Evolutionary conservation across 2,797 vertebrate species (phyloP).

Genomic region (Chiroxiphia lanceolata): DNA sequence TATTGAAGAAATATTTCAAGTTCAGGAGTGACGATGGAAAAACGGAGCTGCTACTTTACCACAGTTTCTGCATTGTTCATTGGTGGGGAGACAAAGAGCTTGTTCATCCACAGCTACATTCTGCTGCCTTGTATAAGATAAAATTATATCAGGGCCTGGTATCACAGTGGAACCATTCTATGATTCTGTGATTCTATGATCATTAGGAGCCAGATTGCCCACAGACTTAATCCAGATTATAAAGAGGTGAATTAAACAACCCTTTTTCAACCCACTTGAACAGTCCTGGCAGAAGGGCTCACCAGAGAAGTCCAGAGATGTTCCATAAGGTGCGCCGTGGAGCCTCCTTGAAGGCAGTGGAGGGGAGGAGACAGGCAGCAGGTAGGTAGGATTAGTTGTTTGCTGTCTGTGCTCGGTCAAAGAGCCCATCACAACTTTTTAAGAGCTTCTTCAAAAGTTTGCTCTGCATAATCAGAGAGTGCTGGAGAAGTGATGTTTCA

Average conservation of each 20-base stretch:
- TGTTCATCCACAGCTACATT: background rate
- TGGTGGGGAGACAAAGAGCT: background rate
- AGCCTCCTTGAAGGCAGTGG: background rate
- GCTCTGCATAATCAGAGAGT: background rate
- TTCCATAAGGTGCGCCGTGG: rapidly evolving
- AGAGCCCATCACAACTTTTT: background rate
- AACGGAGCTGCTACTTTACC: background rate
- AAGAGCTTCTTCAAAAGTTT: background rate
- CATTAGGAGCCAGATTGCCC: background rate
- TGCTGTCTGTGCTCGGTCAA: background rate
- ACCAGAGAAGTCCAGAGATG: background rate
- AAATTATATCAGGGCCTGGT: background rate
- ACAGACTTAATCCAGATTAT: background rate
- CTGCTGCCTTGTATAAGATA: background rate
- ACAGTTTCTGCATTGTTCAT: background rate
- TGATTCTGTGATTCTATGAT: background rate
- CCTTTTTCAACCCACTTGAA: background rate
- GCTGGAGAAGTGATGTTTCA: background rate
- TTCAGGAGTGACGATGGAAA: background rate
- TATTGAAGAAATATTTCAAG: background rate
- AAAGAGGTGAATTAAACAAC: background rate
- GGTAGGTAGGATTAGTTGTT: background rate
- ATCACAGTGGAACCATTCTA: background rate
- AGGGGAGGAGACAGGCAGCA: background rate
- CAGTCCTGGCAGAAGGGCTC: background rate